Evolutionary conservation across 2,888 invertebrate genomes (phyloP), one percentile per base, ranked within the genome.

Genomic region (Octonoba sinensis): DNA sequence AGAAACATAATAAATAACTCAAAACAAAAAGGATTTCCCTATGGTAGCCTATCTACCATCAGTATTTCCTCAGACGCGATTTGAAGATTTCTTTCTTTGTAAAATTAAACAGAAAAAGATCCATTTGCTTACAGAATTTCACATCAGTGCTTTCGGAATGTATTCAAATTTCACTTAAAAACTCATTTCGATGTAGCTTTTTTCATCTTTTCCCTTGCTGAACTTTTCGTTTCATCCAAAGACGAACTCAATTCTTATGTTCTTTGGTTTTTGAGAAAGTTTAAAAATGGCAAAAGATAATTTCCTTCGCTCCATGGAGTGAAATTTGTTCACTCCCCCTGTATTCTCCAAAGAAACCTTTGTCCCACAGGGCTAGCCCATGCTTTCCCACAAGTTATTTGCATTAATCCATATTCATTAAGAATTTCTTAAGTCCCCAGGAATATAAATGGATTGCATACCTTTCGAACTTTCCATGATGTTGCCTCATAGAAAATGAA

Each of bases 351-450:
- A 18, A n/a, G 36, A 36, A 11, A n/a, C n/a, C 57, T 20, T 18
- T 44, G n/a, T 24, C 59, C 75, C 62, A n/a, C 13, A 20, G 24
- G 54, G 62, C 22, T 22, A 27, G 54, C 36, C 13, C 8, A 49
- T 3, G 22, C 56, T 71, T 59, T 78, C 78, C 71, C 78, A 59
- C 51, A 73, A 20, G 73, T 49, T 56, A 81, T 81, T 81, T 81
- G 79, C 79, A 73, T 81, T 81, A 73, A 81, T 81, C 79, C 79
- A 81, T 81, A 73, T 81, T 81, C 73, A 81, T 81, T 79, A 69
- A 69, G 22, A 20, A 44, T 46, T 27, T 67, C 67, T 18, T n/a
- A 62, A 49, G 47, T 79, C 60, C 73, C 47, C 46, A 27, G 49
- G 79, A 24, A 44, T 24, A 60, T 66, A 72, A 72, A 77, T 70